These are phyloP conservation scores for Podiceps cristatus DNA, from an alignment of 2,113 vertebrate species.

Conservation along the genomic window DNA sequence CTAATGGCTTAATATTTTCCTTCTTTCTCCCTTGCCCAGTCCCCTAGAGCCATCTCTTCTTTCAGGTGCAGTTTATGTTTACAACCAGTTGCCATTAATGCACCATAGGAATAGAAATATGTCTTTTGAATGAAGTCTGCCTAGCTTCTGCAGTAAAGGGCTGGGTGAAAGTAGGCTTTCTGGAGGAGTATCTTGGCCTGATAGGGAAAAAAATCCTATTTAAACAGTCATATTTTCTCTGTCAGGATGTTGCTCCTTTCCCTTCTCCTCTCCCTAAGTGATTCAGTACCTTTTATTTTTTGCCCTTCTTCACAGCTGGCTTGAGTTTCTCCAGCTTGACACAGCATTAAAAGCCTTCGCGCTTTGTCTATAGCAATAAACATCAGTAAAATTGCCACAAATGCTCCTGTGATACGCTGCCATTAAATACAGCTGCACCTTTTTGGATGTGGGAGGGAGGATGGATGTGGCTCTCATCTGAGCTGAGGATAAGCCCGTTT, in stretches of 20 bases:
- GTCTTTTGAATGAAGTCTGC: not conserved
- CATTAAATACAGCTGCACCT: conserved; percentile 6
- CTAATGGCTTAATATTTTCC: not conserved
- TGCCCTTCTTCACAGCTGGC: not conserved
- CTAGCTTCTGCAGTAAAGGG: not conserved
- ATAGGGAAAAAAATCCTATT: not conserved
- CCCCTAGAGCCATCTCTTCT: not conserved
- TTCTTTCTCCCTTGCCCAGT: not conserved
- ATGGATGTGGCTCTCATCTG: not conserved
- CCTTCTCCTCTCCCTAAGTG: not conserved
- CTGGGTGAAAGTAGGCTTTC: not conserved
- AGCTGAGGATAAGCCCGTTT: not conserved
- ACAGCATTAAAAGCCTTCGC: not conserved
- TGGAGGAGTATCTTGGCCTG: not conserved
- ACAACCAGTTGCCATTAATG: not conserved
- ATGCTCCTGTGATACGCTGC: not conserved
- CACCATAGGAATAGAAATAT: not conserved
- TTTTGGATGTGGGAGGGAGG: not conserved
- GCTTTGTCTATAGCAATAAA: not conserved
- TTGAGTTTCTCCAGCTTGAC: not conserved
- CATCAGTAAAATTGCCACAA: not conserved
- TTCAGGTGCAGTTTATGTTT: not conserved
- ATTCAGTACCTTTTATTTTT: not conserved
- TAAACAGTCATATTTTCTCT: not conserved
- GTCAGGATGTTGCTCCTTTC: not conserved